A percentile compares a stretch with the other conserved stretches of the same genome.
phyloP scores from a whole-genome alignment of 2,113 vertebrate genomes.

The Centropus bengalensis region DNA sequence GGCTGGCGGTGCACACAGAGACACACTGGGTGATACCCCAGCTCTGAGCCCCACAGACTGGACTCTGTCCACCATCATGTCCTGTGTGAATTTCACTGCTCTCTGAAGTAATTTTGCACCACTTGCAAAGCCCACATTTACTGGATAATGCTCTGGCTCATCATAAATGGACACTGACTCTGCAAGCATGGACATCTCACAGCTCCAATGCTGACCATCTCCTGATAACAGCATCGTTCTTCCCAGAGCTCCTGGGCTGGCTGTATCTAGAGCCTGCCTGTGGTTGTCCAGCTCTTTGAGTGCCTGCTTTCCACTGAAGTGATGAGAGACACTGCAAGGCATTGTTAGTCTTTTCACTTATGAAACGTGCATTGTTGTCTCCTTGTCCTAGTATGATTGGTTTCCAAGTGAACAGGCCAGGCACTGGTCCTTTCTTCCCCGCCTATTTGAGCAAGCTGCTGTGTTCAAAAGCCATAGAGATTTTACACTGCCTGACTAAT shows the following conservation, averaged over 20 bases:
- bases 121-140: not conserved
- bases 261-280: not conserved
- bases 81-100: not conserved
- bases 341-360: not conserved
- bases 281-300: not conserved
- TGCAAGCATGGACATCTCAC: rapidly evolving
- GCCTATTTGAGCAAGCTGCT: not conserved
- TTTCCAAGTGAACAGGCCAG: not conserved
- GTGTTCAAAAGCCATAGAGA: rapidly evolving
- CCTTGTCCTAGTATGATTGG: not conserved
- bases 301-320: not conserved
- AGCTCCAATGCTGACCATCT: not conserved
- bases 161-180: not conserved
- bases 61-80: too few relatives aligned
- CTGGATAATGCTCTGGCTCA: not conserved
- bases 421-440: not conserved
- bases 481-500: not conserved
- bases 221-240: not conserved
- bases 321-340: not conserved
- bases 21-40: not conserved
- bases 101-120: not conserved
- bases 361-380: not conserved
- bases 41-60: rapidly evolving
- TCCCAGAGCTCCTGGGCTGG: not conserved
- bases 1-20: not conserved